Evolutionary conservation across 2,797 vertebrate genomes (phyloP), one percentile per base, ranked within the genome.

Genomic region (Prunella strophiata): DNA sequence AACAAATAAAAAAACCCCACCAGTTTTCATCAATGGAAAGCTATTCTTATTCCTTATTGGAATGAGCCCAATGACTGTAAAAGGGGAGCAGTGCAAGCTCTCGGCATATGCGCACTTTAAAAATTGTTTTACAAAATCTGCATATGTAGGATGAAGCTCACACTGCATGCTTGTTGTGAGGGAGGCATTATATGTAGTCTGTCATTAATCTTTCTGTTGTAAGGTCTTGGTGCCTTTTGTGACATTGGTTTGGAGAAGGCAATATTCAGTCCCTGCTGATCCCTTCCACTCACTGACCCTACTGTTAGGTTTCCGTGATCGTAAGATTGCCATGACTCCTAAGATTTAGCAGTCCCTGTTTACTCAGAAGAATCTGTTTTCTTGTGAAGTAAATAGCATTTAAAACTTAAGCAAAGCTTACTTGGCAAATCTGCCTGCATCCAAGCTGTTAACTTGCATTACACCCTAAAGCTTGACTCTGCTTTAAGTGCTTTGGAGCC

Each of bases 361-460:
- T 22, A 71, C 42, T 77, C 74, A 63, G 62, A 93, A 77, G 50
- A 89, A 83, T 74, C 38, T 38, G 30, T 91, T 93, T 90, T 85
- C 55, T 57, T 72, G 47, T 75, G 81, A 82, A 95, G 68, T n/a
- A 91, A 82, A 45, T 78, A 79, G 36, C 23, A 21, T 76, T 76
- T 79, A 40, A 92, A 94, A 88, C 55, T 34, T 82, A 82, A 50
- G 42, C 48, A 63, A 79, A 86, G 38, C 67, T 84, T 90, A 27
- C 55, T 89, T 93, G 89, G 82, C 67, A 92, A 63, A 88, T 88
- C 38, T 78, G 61, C 36, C 32, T 55, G 66, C 48, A 54, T 84
- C 73, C 48, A 38, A 51, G 82, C 79, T 88, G 73, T 68, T 89
- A 70, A 65, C 80, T 85, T 71, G 79, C 71, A 40, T 91, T 79